Base-by-base conservation (phyloP, 2,888 invertebrate genomes). In the Noctua janthina region DNA sequence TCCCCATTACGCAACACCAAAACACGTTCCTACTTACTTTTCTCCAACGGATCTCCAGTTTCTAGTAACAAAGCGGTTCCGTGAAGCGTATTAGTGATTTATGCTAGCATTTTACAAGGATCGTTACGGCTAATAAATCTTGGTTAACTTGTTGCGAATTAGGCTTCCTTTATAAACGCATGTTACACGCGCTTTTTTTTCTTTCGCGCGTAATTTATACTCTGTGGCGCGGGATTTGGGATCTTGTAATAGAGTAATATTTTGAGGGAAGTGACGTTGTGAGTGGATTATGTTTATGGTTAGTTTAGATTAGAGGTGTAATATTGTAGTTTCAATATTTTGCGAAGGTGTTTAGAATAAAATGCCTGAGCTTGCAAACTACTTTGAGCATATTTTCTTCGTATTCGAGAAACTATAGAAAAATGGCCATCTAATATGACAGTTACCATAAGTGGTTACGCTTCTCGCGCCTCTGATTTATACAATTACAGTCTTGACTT, bases 51-150 rank as follows among this genome's bases (percentile, higher is more conserved):
- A 73, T 90, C 90, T 88, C 92, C 90, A 91, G 90, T 91, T 91
- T 86, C 90, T 88, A 89, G 91, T 84, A 89, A 88, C 81, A 85
- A 88, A 82, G 81, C 88, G 83, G 92, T 90, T 92, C 88, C 89
- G 91, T 90, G 89, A 90, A 92, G 91, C 92, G 93, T 92, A 90
- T 93, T 91, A 89, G 91, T 94, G 95, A 95, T 95, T 95, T 95
- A 95, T 95, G 93, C 91, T 90, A 92, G 92, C 92, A 93, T 94
- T 94, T 94, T 93, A 94, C 93, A 93, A 92, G 93, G 92, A 93
- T 93, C 94, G 95, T 95, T 94, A 94, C 93, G 93, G 92, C 91
- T 93, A 93, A 95, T 95, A 95, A 95, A 95, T 95, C 95, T 93
- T 90, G 84, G 92, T 94, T 95, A 94, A 95, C 95, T 95, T 95